A percentile compares a stretch with the other conserved stretches of the same genome.
phyloP scores from a whole-genome alignment of 92 coral and sea anemone species.

The Heteractis magnifica region DNA sequence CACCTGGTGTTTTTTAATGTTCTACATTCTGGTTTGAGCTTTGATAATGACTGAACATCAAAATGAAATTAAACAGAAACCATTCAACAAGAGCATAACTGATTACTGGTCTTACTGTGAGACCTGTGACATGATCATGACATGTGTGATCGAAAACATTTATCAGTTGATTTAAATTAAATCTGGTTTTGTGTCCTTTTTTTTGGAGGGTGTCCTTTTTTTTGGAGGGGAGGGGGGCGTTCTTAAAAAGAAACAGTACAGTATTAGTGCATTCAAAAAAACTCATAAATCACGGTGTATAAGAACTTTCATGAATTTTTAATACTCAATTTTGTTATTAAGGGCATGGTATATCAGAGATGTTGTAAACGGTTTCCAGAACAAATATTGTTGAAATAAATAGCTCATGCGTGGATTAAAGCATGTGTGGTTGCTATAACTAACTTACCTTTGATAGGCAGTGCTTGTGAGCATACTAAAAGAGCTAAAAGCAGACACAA shows the following conservation, averaged over 20 bases:
- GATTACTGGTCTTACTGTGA: not conserved
- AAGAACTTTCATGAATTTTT: not conserved
- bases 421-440: not conserved
- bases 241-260: not conserved
- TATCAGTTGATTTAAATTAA: not conserved
- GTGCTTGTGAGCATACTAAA: constrained; percentile 29
- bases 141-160: not conserved
- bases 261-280: not conserved
- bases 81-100: not conserved
- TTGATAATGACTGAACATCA: too few species aligned
- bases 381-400: constrained; percentile 18
- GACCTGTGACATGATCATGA: not conserved
- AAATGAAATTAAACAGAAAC: too few species aligned
- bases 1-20: too few species aligned
- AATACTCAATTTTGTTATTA: not conserved
- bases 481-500: constrained; percentile 49
- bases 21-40: too few species aligned
- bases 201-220: not conserved
- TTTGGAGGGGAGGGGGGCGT: too few species aligned
- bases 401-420: constrained; percentile 26
- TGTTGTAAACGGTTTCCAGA: constrained; percentile 13
- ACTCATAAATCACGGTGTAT: not conserved
- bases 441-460: constrained; percentile 42
- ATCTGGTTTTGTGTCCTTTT: not conserved
- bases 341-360: not conserved